Base-by-base conservation (phyloP, 2,888 invertebrate species). In the Oligia latruncula region DNA sequence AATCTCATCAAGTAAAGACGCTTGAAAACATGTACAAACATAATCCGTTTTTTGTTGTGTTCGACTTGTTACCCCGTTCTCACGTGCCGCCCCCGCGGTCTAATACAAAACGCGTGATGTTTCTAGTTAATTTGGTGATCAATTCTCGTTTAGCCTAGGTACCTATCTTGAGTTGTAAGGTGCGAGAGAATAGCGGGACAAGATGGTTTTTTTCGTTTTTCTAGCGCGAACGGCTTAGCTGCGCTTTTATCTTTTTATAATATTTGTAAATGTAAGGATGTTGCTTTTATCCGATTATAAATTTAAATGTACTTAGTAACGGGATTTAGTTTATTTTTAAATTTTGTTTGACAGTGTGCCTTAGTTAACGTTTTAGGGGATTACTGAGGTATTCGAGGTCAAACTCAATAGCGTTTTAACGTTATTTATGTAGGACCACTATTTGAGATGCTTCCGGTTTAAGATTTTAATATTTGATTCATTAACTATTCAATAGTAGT, bases 71-170 rank as follows among this genome's bases (percentile, higher is more conserved):
- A 78, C 64, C 55, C 49, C 23, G 64, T 84, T 81, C 67, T 70
- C 71, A 75, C 74, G 70, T 73, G 67, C 74, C 82, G 78, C 87
- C 84, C 72, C 82, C 80, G 71, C 78, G 66, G 81, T 73, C 81
- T 58, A 78, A 78, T 86, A 88, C 88, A 85, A 90, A 90, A 90
- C 86, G 85, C 79, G 83, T 87, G 86, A 92, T 90, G 93, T 93
- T 93, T 90, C 92, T 90, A 83, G 89, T 93, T 94, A 93, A 94
- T 93, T 93, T 87, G 90, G 91, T 92, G 89, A 94, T 94, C 94
- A 93, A 94, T 94, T 93, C 90, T 91, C 87, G 86, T 89, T 91
- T 91, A 89, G 78, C 49, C 46, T n/a, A n/a, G n/a, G n/a, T n/a
- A n/a, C n/a, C n/a, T 72, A 78, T 64, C 76, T 55, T 29, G 84